These are phyloP conservation scores for Porites evermanni DNA, from an alignment of 92 coral and sea anemone species.

Conservation along the genomic window DNA sequence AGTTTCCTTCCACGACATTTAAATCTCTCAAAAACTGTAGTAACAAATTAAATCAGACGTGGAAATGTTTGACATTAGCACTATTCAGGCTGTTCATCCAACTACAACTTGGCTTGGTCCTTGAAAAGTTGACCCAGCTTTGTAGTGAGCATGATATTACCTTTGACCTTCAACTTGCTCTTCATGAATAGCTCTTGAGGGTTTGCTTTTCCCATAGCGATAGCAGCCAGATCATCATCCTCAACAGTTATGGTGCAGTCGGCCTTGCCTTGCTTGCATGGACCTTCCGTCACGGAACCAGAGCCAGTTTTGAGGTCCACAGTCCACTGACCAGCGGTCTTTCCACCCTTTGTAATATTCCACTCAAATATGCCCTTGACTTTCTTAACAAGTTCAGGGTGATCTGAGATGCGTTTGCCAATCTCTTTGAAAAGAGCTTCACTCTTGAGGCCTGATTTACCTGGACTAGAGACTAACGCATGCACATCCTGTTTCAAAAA, in stretches of 20 bases:
- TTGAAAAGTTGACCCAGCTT: slow-evolving; percentile 89
- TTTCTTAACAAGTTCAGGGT: slow-evolving; percentile 89
- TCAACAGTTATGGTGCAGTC: slow-evolving; percentile 87
- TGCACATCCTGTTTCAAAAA: slow-evolving; percentile 49
- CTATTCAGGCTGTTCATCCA: neutral
- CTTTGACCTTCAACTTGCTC: slow-evolving; percentile 93
- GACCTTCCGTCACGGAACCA: slow-evolving; percentile 77
- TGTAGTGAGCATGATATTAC: slow-evolving; percentile 86
- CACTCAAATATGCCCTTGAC: slow-evolving; percentile 91
- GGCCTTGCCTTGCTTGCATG: slow-evolving; percentile 72
- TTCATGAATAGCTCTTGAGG: slow-evolving; percentile 94
- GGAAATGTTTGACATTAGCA: neutral
- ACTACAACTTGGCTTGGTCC: slow-evolving; percentile 81
- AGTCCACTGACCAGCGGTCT: slow-evolving; percentile 89
- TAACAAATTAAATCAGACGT: no score
- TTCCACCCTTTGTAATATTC: slow-evolving; percentile 92
- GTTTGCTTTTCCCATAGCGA: slow-evolving; percentile 85
- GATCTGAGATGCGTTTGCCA: slow-evolving; percentile 75
- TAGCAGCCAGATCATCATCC: slow-evolving; percentile 84
- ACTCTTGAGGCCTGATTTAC: slow-evolving; percentile 79
- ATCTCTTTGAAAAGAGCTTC: slow-evolving; percentile 85
- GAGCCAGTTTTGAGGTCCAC: slow-evolving; percentile 85
- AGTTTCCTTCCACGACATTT: no score
- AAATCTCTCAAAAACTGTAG: no score
- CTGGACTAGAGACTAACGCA: slow-evolving; percentile 37